Evolutionary conservation across 2,888 invertebrate genomes (phyloP).

Genomic region (Lepidocyrtoides sp.): DNA sequence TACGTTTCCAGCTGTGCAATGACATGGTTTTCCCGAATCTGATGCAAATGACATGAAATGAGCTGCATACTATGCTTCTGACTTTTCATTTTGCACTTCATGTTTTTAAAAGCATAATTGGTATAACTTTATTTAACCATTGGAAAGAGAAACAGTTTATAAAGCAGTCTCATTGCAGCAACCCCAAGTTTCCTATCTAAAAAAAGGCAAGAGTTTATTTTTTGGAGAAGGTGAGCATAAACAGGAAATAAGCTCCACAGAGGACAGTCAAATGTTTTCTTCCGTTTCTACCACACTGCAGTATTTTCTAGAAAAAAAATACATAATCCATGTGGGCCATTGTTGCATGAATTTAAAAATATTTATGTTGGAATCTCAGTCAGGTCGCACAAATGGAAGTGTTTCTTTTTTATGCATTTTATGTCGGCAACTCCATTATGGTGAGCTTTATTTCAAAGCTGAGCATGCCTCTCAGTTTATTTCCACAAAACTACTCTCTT

Average conservation of each 20-base stretch:
- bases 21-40: too few species aligned
- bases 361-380: not conserved
- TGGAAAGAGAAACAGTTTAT: too few species aligned
- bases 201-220: too few species aligned
- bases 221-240: too few species aligned
- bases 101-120: too few species aligned
- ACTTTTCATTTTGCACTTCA: too few species aligned
- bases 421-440: constrained; percentile 12
- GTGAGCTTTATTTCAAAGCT: not conserved
- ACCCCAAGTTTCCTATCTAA: too few species aligned
- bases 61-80: too few species aligned
- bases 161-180: too few species aligned
- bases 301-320: not conserved
- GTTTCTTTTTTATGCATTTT: not conserved
- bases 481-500: not conserved
- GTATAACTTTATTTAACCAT: too few species aligned
- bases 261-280: not conserved
- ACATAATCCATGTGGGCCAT: not conserved
- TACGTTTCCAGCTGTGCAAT: too few species aligned
- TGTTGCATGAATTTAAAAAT: constrained; percentile 11
- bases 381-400: not conserved
- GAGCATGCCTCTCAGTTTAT: not conserved
- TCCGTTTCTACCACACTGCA: not conserved
- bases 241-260: too few species aligned
- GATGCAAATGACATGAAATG: not conserved